Evolutionary conservation across 2,888 invertebrate genomes (phyloP), one percentile per base, ranked within the genome.

Genomic region (Mechanitis mazaeus): DNA sequence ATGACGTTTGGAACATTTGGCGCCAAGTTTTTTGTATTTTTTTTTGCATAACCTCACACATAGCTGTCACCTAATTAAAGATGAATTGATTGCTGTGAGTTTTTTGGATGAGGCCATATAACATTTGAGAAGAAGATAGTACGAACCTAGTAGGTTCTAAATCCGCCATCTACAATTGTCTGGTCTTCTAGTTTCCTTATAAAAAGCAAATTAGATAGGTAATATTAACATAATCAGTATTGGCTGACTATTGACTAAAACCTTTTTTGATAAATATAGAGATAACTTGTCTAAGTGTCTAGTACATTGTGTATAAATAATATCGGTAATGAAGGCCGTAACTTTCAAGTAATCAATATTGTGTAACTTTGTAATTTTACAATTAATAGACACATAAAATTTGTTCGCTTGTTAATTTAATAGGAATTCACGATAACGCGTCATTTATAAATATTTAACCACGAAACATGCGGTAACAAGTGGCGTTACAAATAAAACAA

Each of bases 401-500:
- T 50, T 28, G 50, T 50, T 50, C 11, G 50, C 50, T 50, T 31
- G 50, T 50, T 50, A 50, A 50, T 50, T 50, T 50, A 31, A 50
- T 50, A 50, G 28, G 50, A 50, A 50, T 50, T 6, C 31, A 28
- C 7, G 50, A 50, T 50, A 50, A 50, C 28, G 42, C 7, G 50
- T 28, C 59, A 60, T 64, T 67, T 66, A 64, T 57, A 62, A 65
- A 64, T 65, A 65, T 67, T 61, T 65, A 64, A 61, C 64, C 61
- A 62, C 56, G 45, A 58, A 56, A 58, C 61, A 64, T 57, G 66
- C 60, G 60, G 54, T 68, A 70, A 80, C 77, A 72, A 77, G 72
- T 78, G 75, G 71, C 77, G 79, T 83, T 85, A 79, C 83, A 83
- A 84, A 81, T 80, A 85, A 85, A 83, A 81, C 78, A 73, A 80